A percentile compares a stretch with the other conserved stretches of the same genome.
These are phyloP conservation scores for Hippocampus zosterae DNA, from an alignment of 2,113 vertebrate genomes.

Conservation along the genomic window DNA sequence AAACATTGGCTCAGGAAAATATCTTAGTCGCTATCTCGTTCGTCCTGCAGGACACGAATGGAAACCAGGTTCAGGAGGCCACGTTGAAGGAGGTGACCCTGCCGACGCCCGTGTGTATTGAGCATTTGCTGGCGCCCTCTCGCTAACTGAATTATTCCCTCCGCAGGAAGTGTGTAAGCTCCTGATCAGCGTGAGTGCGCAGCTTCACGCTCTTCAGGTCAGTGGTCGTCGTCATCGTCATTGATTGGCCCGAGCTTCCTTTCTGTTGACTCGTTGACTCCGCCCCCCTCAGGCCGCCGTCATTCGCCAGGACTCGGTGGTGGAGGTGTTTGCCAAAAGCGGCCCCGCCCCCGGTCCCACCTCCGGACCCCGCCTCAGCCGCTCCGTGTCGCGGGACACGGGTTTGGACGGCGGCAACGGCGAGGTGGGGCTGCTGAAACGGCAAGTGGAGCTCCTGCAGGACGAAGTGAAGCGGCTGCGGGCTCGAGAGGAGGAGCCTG, in stretches of 20 bases:
- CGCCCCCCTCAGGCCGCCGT: slow-evolving; percentile 72
- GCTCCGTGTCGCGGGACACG: slow-evolving; percentile 71
- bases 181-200: slow-evolving; percentile 76
- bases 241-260: not conserved
- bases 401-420: slow-evolving; percentile 46
- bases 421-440: slow-evolving; percentile 72
- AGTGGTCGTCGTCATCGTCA: not conserved
- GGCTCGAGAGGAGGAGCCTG: slow-evolving; percentile 29
- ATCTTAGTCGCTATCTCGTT: not conserved
- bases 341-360: slow-evolving; percentile 8
- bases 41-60: slow-evolving; percentile 80
- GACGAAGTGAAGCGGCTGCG: slow-evolving; percentile 81
- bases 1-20: too few relatives aligned
- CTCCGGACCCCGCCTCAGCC: slow-evolving; percentile 54
- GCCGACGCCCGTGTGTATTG: not conserved
- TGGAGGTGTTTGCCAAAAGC: slow-evolving; percentile 71
- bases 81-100: slow-evolving; percentile 73
- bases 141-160: not conserved
- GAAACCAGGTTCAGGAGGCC: slow-evolving; percentile 83
- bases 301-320: slow-evolving; percentile 80
- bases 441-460: slow-evolving; percentile 80
- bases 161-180: slow-evolving; percentile 78
- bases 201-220: slow-evolving; percentile 86
- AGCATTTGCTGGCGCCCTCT: not conserved
- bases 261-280: not conserved